Evolutionary conservation across 2,113 vertebrate species (phyloP).

Genomic region (Nettapus auritus): DNA sequence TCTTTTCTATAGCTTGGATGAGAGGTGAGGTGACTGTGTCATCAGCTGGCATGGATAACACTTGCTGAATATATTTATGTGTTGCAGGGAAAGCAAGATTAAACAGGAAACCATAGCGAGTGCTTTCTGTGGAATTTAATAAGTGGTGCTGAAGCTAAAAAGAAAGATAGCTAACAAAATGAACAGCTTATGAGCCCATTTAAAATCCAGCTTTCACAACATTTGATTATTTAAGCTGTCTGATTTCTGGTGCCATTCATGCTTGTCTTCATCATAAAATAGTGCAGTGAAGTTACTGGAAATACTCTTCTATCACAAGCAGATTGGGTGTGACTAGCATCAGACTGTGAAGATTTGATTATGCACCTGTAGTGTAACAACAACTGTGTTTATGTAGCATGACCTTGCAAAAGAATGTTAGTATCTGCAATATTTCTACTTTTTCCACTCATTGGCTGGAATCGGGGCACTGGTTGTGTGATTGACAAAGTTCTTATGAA

Average conservation of each 20-base stretch:
- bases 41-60: neutral
- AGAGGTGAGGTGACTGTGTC: neutral
- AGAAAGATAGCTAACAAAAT: neutral
- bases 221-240: neutral
- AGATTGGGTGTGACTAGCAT: neutral
- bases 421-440: neutral
- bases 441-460: neutral
- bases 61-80: neutral
- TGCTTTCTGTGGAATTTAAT: neutral
- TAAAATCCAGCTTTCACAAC: neutral
- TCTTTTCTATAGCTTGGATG: neutral
- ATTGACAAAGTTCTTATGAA: neutral
- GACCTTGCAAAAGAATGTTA: neutral
- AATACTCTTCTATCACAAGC: neutral
- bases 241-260: neutral
- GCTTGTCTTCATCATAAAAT: neutral
- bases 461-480: neutral
- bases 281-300: neutral
- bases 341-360: neutral
- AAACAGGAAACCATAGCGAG: neutral
- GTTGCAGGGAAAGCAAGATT: neutral
- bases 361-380: neutral
- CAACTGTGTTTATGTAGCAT: neutral
- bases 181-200: neutral
- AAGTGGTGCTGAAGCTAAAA: neutral